phyloP scores from a whole-genome alignment of 2,797 vertebrate genomes.

The Streptopelia turtur region DNA sequence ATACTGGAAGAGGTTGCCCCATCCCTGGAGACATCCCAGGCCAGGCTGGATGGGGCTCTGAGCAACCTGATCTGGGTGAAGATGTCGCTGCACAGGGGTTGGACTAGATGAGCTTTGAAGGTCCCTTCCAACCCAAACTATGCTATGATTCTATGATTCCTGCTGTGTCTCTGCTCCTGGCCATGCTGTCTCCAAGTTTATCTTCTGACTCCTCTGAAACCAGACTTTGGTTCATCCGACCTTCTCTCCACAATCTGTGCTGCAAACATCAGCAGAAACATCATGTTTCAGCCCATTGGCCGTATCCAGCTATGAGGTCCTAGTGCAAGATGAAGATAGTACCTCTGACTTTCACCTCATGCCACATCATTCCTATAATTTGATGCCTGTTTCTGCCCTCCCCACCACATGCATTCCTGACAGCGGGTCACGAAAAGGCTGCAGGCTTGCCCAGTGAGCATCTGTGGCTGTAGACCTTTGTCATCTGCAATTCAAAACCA shows the following conservation, averaged over 20 bases:
- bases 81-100: no score
- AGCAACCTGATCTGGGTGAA: no score
- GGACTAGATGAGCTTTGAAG: no score
- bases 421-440: not conserved
- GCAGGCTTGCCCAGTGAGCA: not conserved
- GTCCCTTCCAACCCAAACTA: no score
- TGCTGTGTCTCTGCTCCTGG: not conserved
- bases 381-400: not conserved
- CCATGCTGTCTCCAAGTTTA: not conserved
- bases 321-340: not conserved
- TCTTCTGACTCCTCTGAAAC: not conserved
- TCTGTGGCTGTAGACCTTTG: not conserved
- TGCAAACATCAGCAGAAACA: not conserved
- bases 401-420: not conserved
- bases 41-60: no score
- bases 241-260: not conserved
- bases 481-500: not conserved
- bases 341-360: not conserved
- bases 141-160: not conserved
- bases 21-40: no score
- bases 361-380: not conserved
- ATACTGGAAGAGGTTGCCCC: no score
- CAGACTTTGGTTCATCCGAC: not conserved
- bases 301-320: not conserved
- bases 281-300: fast-evolving